Conservation (phyloP, 1,140 invertebrate genomes). For the Onthophagus taurus region DNA sequence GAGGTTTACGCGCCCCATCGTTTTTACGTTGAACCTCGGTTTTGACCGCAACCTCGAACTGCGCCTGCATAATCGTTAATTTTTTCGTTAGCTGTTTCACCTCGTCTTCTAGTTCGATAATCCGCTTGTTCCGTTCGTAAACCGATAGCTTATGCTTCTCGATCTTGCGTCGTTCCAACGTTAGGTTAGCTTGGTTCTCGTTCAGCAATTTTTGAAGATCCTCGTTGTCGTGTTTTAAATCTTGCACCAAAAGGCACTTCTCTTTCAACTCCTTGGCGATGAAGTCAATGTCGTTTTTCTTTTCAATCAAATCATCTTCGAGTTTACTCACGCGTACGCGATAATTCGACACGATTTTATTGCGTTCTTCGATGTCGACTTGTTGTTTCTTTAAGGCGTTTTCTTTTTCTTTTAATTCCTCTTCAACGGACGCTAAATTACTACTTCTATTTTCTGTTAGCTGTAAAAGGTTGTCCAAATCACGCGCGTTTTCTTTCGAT, state of each 20-base stretch:
- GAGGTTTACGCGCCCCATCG: constrained; percentile 14
- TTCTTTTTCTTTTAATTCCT: constrained; percentile 12
- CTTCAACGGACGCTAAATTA: not conserved
- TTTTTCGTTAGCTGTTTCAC: constrained; percentile 24
- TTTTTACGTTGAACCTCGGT: constrained; percentile 22
- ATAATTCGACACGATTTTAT: constrained; percentile 5
- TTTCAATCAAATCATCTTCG: constrained; percentile 13
- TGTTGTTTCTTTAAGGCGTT: constrained; percentile 16
- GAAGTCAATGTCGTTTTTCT: constrained; percentile 17
- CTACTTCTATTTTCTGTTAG: not conserved
- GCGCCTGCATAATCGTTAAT: constrained; percentile 21
- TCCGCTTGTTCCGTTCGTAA: constrained; percentile 21
- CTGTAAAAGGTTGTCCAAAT: constrained; percentile 10
- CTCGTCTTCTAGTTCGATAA: constrained; percentile 22
- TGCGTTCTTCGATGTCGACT: constrained; percentile 24
- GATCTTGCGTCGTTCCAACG: constrained; percentile 10
- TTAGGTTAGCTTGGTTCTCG: not conserved
- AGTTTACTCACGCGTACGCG: constrained; percentile 8
- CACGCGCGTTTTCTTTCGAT: constrained; percentile 7
- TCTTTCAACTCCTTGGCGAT: constrained; percentile 30
- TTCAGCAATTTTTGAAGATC: constrained; percentile 8
- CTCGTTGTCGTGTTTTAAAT: constrained; percentile 31
- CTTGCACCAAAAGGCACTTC: constrained; percentile 30
- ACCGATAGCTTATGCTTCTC: constrained; percentile 15
- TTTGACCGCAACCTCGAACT: constrained; percentile 22